phyloP scores from a whole-genome alignment of 2,888 invertebrate genomes.

The Nomada goodeniana region DNA sequence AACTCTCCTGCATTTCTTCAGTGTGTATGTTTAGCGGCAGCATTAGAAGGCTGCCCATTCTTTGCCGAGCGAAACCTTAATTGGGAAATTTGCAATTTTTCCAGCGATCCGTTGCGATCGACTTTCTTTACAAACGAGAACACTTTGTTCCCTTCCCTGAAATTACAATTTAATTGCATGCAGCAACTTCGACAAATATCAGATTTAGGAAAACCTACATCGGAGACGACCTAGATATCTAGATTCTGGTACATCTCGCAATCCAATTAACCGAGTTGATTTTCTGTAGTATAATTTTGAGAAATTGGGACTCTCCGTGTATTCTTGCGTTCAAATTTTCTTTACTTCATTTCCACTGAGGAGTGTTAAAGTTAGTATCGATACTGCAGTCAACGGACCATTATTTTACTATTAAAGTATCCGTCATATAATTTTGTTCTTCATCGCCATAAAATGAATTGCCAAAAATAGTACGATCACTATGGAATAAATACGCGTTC shows the following conservation, averaged over 20 bases:
- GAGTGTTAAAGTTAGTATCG: not conserved
- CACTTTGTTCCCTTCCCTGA: not conserved
- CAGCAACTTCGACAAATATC: constrained; percentile 12
- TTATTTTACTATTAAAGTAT: too few relatives aligned
- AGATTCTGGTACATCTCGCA: constrained; percentile 28
- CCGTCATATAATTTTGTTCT: too few relatives aligned
- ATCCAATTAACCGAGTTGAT: constrained; percentile 32
- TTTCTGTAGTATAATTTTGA: constrained; percentile 4
- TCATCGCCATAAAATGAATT: not conserved
- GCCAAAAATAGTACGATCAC: too few relatives aligned
- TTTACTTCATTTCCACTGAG: not conserved
- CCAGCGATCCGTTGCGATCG: constrained; percentile 3
- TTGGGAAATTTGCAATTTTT: constrained; percentile 25
- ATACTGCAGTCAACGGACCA: too few relatives aligned
- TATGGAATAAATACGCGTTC: not conserved
- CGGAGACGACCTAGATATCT: constrained; percentile 9
- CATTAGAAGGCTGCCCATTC: not conserved
- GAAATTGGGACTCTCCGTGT: not conserved
- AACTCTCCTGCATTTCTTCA: not conserved
- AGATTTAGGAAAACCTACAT: constrained; percentile 7
- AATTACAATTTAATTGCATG: not conserved
- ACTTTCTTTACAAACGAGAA: not conserved
- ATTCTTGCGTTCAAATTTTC: not conserved
- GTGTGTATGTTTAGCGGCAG: not conserved
- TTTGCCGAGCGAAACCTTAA: not conserved